Evolutionary conservation across 2,797 vertebrate species (phyloP).

Genomic region (Myripristis murdjan): DNA sequence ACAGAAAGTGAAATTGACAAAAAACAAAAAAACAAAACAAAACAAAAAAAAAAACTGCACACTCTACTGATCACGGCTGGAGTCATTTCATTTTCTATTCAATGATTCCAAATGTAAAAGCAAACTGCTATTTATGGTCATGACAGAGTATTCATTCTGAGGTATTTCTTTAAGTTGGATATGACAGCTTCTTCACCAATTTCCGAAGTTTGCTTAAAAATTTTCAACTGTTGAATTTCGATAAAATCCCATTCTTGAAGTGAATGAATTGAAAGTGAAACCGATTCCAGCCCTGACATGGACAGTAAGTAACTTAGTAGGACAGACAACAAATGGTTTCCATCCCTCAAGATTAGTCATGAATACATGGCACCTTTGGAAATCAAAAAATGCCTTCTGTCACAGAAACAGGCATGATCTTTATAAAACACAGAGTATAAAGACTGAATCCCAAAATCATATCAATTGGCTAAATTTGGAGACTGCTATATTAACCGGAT

Average conservation of each 20-base stretch:
- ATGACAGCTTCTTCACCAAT: background rate
- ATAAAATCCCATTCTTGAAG: background rate
- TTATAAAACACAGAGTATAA: constrained; percentile 3
- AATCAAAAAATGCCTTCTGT: constrained; percentile 23
- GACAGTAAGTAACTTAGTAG: constrained; percentile 59
- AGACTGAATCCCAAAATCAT: background rate
- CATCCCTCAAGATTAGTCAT: constrained; percentile 36
- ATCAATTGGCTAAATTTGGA: constrained; percentile 8
- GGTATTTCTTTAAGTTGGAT: background rate
- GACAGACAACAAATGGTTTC: constrained; percentile 46
- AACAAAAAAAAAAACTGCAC: constrained; percentile 27
- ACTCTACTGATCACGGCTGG: constrained; percentile 21
- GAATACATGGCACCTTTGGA: constrained; percentile 40
- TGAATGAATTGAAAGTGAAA: background rate
- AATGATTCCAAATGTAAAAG: constrained; percentile 17
- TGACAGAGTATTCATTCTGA: background rate
- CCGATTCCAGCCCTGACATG: background rate
- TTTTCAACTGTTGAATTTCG: constrained; percentile 6
- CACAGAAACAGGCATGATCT: constrained; percentile 20
- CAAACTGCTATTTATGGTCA: constrained; percentile 1
- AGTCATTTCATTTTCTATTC: constrained; percentile 9
- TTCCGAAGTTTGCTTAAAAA: background rate
- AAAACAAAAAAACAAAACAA: constrained; percentile 23
- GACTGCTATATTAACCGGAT: constrained; percentile 3
- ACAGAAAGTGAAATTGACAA: constrained; percentile 35